Percentiles rank a stretch among this genome's conserved stretches.
Conservation (phyloP, 2,113 vertebrate genomes). For the Daboia siamensis region DNA sequence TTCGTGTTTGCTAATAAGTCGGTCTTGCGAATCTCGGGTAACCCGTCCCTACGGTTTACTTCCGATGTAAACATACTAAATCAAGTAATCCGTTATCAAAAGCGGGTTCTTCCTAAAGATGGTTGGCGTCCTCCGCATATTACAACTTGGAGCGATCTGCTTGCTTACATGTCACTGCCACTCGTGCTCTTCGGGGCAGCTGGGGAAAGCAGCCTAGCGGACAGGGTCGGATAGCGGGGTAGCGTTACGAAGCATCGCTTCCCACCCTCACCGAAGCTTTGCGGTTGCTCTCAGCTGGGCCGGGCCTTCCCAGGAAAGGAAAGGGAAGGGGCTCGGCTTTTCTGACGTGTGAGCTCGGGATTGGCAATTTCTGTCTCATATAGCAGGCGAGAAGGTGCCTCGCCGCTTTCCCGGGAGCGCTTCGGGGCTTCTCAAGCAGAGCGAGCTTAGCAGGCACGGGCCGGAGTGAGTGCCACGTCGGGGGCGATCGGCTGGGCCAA, state of each 20-base stretch:
- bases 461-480: constrained; percentile 73
- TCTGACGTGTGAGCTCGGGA: constrained; percentile 74
- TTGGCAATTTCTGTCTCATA: constrained; percentile 80
- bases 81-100: too few species aligned
- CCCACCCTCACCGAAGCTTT: not conserved
- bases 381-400: constrained; percentile 70
- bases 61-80: not conserved
- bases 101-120: not conserved
- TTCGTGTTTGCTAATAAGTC: not conserved
- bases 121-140: too few species aligned
- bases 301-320: constrained; percentile 1
- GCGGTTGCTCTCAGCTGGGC: not conserved
- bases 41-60: too few species aligned
- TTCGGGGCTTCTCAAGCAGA: constrained; percentile 84
- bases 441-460: constrained; percentile 78
- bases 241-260: not conserved
- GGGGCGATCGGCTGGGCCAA: not conserved
- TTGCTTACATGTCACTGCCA: not conserved
- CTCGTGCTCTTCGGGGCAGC: not conserved
- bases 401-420: constrained; percentile 82
- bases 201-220: not conserved
- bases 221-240: not conserved
- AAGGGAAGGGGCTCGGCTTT: constrained; percentile 27
- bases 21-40: not conserved
- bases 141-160: not conserved